A percentile compares a stretch with the other conserved stretches of the same genome.
Evolutionary conservation across 2,888 invertebrate genomes (phyloP).

Genomic region (Abrostola triplasia): DNA sequence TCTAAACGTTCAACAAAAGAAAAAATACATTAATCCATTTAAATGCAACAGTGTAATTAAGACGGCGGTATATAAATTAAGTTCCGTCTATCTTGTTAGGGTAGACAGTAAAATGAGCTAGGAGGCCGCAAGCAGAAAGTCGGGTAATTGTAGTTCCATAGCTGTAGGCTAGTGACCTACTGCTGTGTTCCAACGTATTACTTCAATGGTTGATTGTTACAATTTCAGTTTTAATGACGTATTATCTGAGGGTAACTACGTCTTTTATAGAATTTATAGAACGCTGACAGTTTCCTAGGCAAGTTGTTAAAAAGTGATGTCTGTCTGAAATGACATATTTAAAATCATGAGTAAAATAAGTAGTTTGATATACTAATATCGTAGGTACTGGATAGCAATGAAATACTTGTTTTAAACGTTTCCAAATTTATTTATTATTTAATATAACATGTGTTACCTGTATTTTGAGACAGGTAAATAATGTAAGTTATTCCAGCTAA

Average conservation of each 20-base stretch:
- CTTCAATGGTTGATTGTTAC: conserved; percentile 3
- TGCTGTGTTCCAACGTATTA: background rate
- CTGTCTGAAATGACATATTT: too few relatives aligned
- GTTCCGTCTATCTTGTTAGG: conserved; percentile 46
- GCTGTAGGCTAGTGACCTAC: conserved; percentile 27
- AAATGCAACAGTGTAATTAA: conserved; percentile 38
- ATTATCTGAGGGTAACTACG: background rate
- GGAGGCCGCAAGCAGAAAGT: conserved; percentile 55
- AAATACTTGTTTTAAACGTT: too few relatives aligned
- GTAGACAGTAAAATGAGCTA: conserved; percentile 61
- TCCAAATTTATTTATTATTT: too few relatives aligned
- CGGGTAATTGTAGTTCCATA: conserved; percentile 63
- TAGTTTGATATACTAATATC: too few relatives aligned
- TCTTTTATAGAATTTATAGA: background rate
- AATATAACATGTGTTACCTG: too few relatives aligned
- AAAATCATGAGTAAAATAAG: too few relatives aligned
- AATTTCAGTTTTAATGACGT: conserved; percentile 3
- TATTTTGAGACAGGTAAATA: background rate
- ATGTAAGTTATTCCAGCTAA: background rate
- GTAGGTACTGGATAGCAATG: too few relatives aligned
- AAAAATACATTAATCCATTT: conserved; percentile 25
- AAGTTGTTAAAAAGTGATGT: too few relatives aligned
- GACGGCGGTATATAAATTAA: conserved; percentile 55
- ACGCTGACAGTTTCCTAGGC: too few relatives aligned
- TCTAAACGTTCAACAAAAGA: background rate